Base-by-base conservation (phyloP, 2,113 vertebrate species). In the Cnemophilus loriae region DNA sequence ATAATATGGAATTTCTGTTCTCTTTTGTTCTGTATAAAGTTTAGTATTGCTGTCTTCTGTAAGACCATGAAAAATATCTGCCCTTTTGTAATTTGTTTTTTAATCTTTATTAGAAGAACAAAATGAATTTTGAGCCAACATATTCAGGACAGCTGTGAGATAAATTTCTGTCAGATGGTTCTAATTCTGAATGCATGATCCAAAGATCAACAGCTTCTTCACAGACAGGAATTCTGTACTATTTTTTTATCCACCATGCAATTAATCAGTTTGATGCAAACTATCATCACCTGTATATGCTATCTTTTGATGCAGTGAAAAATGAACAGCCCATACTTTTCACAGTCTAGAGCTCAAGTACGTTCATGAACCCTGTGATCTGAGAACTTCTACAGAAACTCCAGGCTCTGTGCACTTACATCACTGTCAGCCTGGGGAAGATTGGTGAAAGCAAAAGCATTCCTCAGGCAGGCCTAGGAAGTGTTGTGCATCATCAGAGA, bases 361-460 rank as follows among this genome's bases (percentile, higher is more conserved):
- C 0, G 0, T 37, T 69, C 3, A 1, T 53, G 13, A 8, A 26
- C 26, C 70, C 44, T 50, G 50, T 61, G 67, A 79, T 15, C 27
- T 37, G 23, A 76, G 67, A 67, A 10, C 1, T 1, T 4, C 37
- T 21, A 13, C 27, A 87, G 85, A 30, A 85, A 71, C 6, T n/a
- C 39, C 73, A 68, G 47, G 23, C 41, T 91, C 46, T 9, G 2
- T 8, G n/a, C 56, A 9, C 28, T 55, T 37, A 13, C 5, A 13
- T 23, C 44, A 14, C 61, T 46, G 74, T 46, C 49, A 80, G 79
- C 41, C 42, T 53, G 30, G 63, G 39, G 28, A 41, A 44, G 57
- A 53, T 11, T 16, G 56, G 47, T 42, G 71, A 41, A 28, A 77
- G 37, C n/a, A 68, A 79, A 84, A 44, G 19, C 73, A 26, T 33